A percentile compares a stretch with the other conserved stretches of the same genome.
Evolutionary conservation across 2,888 invertebrate genomes (phyloP).

Genomic region (Meliscaeva auricollis): DNA sequence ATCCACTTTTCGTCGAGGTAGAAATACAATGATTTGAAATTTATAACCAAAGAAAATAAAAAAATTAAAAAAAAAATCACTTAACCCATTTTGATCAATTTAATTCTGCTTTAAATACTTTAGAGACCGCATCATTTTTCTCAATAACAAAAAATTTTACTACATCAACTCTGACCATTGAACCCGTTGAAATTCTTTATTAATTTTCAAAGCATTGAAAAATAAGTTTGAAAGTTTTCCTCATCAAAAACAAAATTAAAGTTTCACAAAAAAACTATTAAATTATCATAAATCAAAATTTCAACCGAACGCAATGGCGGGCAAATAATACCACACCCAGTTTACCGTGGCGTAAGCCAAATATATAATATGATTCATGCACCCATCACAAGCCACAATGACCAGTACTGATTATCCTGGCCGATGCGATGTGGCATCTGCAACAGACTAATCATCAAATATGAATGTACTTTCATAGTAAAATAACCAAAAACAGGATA

Average conservation of each 20-base stretch:
- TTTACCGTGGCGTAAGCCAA: constrained; percentile 4
- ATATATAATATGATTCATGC: constrained; percentile 47
- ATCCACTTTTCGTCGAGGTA: too few species aligned
- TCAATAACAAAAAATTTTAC: too few species aligned
- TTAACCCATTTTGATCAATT: too few species aligned
- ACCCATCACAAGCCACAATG: constrained; percentile 55
- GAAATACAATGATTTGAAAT: too few species aligned
- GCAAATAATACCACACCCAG: constrained; percentile 11
- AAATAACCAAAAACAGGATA: constrained; percentile 28
- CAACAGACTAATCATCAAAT: constrained; percentile 58
- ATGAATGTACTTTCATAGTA: constrained; percentile 39
- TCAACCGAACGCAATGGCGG: constrained; percentile 20
- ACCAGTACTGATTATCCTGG: constrained; percentile 46
- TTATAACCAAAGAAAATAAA: too few species aligned
- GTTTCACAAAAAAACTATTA: constrained; percentile 23
- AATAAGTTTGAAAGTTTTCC: not conserved
- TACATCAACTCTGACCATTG: too few species aligned
- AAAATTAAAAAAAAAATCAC: too few species aligned
- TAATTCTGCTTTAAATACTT: too few species aligned
- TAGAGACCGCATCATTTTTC: too few species aligned
- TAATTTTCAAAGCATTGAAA: too few species aligned
- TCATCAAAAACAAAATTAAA: constrained; percentile 10
- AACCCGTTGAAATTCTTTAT: too few species aligned
- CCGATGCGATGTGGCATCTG: constrained; percentile 51
- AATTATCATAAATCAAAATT: constrained; percentile 56